These are phyloP conservation scores for Cuniculus paca DNA, from an alignment of 2,797 vertebrate species.

Conservation along the genomic window DNA sequence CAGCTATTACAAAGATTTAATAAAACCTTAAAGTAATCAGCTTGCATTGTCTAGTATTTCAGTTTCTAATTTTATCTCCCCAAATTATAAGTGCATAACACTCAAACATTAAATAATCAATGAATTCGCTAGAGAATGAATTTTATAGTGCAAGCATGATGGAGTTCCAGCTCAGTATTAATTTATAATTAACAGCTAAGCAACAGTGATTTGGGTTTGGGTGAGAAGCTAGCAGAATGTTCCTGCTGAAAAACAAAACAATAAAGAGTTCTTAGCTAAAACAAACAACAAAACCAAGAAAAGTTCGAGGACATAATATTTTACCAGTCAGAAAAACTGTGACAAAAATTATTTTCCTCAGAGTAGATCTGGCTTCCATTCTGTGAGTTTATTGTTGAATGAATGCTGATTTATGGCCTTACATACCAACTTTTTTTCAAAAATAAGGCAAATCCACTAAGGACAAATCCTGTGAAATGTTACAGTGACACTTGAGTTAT, in stretches of 20 bases:
- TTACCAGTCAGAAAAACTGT: constrained; percentile 53
- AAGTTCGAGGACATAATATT: constrained; percentile 13
- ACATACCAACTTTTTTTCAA: background rate
- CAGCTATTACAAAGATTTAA: constrained; percentile 71
- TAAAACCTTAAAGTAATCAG: constrained; percentile 54
- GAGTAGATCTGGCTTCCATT: background rate
- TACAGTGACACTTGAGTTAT: background rate
- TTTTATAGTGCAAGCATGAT: constrained; percentile 81
- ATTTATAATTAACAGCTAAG: background rate
- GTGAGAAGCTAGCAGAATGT: constrained; percentile 56
- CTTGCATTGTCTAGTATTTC: constrained; percentile 60
- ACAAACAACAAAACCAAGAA: background rate
- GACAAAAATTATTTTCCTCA: constrained; percentile 52
- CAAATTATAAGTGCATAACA: constrained; percentile 73
- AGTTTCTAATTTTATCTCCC: constrained; percentile 81
- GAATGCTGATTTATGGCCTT: constrained; percentile 56
- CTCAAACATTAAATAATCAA: constrained; percentile 74
- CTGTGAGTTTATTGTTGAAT: constrained; percentile 46
- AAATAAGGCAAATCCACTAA: background rate
- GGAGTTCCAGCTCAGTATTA: constrained; percentile 49
- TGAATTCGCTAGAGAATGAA: constrained; percentile 79
- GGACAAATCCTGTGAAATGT: constrained; percentile 41
- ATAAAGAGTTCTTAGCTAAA: constrained; percentile 37
- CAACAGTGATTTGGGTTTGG: constrained; percentile 59
- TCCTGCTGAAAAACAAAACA: background rate